phyloP scores from a whole-genome alignment of 2,888 invertebrate species.

The Amphipoea lucens region DNA sequence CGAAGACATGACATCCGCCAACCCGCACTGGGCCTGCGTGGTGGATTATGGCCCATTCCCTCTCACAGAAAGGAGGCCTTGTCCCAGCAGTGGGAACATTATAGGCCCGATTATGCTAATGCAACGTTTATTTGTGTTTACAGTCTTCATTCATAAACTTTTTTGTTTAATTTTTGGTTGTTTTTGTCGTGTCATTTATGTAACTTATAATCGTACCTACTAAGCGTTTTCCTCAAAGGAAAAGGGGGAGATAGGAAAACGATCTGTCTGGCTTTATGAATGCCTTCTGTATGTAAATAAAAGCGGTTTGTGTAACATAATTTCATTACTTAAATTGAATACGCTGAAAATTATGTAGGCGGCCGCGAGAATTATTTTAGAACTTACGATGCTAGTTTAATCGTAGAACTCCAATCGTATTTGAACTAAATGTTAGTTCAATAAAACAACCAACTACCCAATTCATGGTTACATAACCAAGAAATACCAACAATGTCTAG shows the following conservation, averaged over 20 bases:
- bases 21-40: background rate
- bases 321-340: background rate
- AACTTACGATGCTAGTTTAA: background rate
- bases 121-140: background rate
- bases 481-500: constrained; percentile 23
- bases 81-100: background rate
- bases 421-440: background rate
- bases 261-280: background rate
- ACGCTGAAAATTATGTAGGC: background rate
- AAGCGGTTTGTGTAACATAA: background rate
- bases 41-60: background rate
- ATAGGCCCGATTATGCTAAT: background rate
- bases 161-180: background rate
- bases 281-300: constrained; percentile 1
- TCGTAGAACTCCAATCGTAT: background rate
- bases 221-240: constrained; percentile 12
- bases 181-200: background rate
- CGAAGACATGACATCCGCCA: background rate
- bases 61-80: background rate
- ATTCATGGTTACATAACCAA: constrained; percentile 37
- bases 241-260: background rate
- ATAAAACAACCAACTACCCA: background rate
- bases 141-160: constrained; percentile 6
- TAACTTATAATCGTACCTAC: background rate
- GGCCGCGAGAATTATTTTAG: background rate